Conservation (phyloP, 2,888 invertebrate genomes). For the Meteorus cinctellus region DNA sequence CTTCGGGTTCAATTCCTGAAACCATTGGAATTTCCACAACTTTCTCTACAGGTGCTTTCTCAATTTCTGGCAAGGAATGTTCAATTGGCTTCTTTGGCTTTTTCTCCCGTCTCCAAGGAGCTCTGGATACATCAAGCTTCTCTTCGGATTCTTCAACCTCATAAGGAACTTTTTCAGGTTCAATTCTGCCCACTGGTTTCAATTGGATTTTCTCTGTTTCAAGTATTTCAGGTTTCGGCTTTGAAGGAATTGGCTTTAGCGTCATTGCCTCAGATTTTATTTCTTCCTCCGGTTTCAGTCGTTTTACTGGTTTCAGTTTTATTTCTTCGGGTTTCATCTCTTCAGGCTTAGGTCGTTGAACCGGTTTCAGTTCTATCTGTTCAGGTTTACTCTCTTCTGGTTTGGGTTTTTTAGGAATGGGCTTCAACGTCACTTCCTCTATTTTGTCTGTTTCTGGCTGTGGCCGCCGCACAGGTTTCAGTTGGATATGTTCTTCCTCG, state of each 20-base stretch:
- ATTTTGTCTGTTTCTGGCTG: slow-evolving; percentile 55
- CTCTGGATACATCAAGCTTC: slow-evolving; percentile 67
- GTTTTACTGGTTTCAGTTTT: slow-evolving; percentile 53
- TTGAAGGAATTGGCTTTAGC: slow-evolving; percentile 41
- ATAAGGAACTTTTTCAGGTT: slow-evolving; percentile 57
- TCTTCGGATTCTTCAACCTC: slow-evolving; percentile 53
- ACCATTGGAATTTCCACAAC: slow-evolving; percentile 43
- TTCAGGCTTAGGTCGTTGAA: slow-evolving; percentile 44
- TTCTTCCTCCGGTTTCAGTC: slow-evolving; percentile 54
- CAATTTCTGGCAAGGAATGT: slow-evolving; percentile 18
- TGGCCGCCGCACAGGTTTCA: slow-evolving; percentile 62
- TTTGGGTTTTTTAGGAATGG: slow-evolving; percentile 50
- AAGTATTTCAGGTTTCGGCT: slow-evolving; percentile 49
- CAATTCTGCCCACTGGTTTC: slow-evolving; percentile 55
- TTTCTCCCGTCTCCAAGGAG: slow-evolving; percentile 72
- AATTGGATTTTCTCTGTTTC: slow-evolving; percentile 55
- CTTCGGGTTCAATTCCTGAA: slow-evolving; percentile 52
- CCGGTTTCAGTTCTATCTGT: slow-evolving; percentile 59
- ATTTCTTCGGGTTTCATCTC: slow-evolving; percentile 55
- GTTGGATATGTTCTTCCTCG: slow-evolving; percentile 57
- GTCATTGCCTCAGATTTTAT: slow-evolving; percentile 45
- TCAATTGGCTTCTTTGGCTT: slow-evolving; percentile 52
- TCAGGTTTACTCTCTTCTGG: slow-evolving; percentile 59
- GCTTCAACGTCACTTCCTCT: slow-evolving; percentile 55
- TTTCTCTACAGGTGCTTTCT: slow-evolving; percentile 40